Conservation (phyloP, 64 coral and sea anemone genomes). For the Montipora sp. region DNA sequence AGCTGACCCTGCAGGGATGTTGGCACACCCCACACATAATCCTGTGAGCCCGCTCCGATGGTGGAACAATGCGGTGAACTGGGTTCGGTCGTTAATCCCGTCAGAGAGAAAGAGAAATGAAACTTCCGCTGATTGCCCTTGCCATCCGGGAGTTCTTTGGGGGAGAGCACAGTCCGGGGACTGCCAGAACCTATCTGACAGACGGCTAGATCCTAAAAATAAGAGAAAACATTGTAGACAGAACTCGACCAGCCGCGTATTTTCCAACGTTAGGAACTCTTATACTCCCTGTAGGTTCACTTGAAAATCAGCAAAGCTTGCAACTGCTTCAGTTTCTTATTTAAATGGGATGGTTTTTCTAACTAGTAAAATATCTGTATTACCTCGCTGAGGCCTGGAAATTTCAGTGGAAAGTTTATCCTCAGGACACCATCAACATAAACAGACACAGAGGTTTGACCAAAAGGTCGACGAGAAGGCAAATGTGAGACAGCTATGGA, state of each 20-base stretch:
- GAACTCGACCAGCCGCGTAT: neutral
- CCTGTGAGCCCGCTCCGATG: slow-evolving; percentile 82
- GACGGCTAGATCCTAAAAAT: slow-evolving; percentile 70
- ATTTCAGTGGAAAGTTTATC: slow-evolving; percentile 78
- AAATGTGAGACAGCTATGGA: slow-evolving; percentile 75
- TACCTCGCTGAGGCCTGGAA: slow-evolving; percentile 84
- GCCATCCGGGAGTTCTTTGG: slow-evolving; percentile 14
- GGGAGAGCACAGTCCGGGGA: slow-evolving; percentile 23
- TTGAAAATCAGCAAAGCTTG: neutral
- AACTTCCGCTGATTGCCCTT: slow-evolving; percentile 30
- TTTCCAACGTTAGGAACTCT: no score
- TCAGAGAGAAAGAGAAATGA: slow-evolving; percentile 38
- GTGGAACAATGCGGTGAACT: slow-evolving; percentile 53
- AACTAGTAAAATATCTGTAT: neutral
- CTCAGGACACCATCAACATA: slow-evolving; percentile 81
- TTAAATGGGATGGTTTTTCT: no score
- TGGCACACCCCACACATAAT: slow-evolving; percentile 91
- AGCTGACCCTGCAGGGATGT: slow-evolving; percentile 91
- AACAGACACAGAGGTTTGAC: slow-evolving; percentile 76
- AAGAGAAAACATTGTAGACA: neutral
- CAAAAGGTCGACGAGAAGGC: slow-evolving; percentile 91
- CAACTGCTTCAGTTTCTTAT: neutral
- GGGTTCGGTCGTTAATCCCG: slow-evolving; percentile 39
- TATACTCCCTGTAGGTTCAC: no score
- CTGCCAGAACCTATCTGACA: slow-evolving; percentile 88